Conservation (phyloP, 92 coral and sea anemone genomes). For the Heliopora coerulea region DNA sequence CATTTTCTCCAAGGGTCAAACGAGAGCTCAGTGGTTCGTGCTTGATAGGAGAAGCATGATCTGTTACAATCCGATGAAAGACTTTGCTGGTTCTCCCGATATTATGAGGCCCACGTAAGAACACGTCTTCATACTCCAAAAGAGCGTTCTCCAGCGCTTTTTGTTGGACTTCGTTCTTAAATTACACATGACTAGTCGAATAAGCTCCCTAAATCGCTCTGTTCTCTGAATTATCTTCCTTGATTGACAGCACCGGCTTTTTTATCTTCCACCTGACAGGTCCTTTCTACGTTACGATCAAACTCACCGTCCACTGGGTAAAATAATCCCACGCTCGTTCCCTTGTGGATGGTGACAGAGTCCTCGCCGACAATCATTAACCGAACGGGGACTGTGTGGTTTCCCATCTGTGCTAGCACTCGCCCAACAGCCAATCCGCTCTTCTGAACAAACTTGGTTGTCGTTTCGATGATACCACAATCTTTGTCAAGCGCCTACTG, state of each 20-base stretch:
- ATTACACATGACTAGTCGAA: too few relatives aligned
- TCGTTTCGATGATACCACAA: not conserved
- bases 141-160: not conserved
- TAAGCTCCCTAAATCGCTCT: too few relatives aligned
- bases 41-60: not conserved
- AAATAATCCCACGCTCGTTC: not conserved
- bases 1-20: not conserved
- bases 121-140: not conserved
- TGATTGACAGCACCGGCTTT: too few relatives aligned
- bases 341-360: not conserved
- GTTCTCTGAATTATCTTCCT: too few relatives aligned
- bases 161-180: not conserved
- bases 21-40: constrained; percentile 9
- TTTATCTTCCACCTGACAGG: not conserved
- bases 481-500: not conserved
- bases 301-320: not conserved
- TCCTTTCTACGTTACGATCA: not conserved
- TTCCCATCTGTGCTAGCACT: not conserved
- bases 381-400: not conserved
- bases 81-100: constrained; percentile 1
- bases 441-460: not conserved
- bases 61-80: constrained; percentile 4
- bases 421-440: not conserved
- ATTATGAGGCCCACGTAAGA: constrained; percentile 4
- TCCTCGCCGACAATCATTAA: not conserved